Percentiles rank a stretch among this genome's conserved stretches.
Conservation (phyloP, 2,113 vertebrate genomes). For the Eulemur macaco region DNA sequence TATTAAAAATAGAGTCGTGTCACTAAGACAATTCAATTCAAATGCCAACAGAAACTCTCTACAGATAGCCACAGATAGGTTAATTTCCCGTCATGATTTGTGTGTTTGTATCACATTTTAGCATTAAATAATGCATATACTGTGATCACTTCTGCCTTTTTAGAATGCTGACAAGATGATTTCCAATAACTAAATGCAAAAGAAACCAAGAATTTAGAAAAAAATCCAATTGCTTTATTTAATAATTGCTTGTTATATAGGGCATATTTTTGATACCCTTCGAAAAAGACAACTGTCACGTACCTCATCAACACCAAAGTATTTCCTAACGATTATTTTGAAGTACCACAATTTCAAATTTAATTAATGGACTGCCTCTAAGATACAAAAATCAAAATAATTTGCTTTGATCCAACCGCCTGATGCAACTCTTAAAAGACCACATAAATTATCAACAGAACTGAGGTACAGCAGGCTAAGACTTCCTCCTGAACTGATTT, state of each 20-base stretch:
- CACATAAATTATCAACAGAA: not conserved
- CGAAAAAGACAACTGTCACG: not conserved
- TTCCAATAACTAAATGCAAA: conserved; percentile 3
- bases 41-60: not conserved
- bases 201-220: not conserved
- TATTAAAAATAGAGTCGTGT: not conserved
- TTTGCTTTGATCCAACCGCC: not conserved
- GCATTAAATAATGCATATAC: not conserved
- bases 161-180: not conserved
- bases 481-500: conserved; percentile 13
- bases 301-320: conserved; percentile 1
- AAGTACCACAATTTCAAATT: not conserved
- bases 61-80: not conserved
- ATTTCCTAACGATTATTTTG: not conserved
- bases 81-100: not conserved
- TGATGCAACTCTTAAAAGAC: not conserved
- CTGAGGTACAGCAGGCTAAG: not conserved
- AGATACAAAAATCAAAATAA: not conserved
- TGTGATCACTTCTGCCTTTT: not conserved
- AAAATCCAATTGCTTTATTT: not conserved
- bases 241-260: not conserved
- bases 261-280: not conserved
- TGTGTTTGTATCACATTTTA: not conserved
- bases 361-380: not conserved
- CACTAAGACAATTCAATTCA: not conserved